phyloP scores from a whole-genome alignment of 2,113 vertebrate genomes.

The Forbesichthys papilliferus region DNA sequence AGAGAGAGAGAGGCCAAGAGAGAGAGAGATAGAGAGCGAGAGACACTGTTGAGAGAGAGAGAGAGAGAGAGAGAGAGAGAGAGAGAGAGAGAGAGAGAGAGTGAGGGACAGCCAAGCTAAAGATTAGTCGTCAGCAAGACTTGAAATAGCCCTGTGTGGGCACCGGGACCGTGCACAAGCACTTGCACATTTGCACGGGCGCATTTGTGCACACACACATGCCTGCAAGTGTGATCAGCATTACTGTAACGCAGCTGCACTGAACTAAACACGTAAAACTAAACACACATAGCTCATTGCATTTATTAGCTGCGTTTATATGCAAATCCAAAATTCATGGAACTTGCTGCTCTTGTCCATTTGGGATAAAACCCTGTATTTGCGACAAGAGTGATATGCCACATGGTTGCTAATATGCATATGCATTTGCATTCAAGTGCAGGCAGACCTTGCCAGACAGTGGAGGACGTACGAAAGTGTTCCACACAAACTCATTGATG shows the following conservation, averaged over 20 bases:
- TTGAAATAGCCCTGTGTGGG: constrained; percentile 39
- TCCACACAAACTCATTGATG: not conserved
- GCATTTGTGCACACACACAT: not conserved
- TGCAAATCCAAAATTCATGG: constrained; percentile 45
- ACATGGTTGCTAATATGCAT: constrained; percentile 30
- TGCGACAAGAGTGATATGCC: constrained; percentile 24
- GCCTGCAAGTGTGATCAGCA: constrained; percentile 8
- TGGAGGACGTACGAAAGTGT: not conserved
- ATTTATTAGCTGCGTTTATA: constrained; percentile 13
- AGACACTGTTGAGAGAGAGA: constrained; percentile 27
- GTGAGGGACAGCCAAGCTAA: constrained; percentile 65
- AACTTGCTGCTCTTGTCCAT: constrained; percentile 51
- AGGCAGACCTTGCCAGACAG: not conserved
- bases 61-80: constrained; percentile 39
- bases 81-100: constrained; percentile 43
- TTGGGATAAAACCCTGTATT: constrained; percentile 30
- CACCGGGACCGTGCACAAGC: not conserved
- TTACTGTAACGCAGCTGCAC: constrained; percentile 14
- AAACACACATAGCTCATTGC: not conserved
- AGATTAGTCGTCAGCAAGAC: constrained; percentile 63
- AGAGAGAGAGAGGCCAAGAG: constrained; percentile 25
- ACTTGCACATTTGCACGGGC: not conserved
- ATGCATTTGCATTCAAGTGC: constrained; percentile 20
- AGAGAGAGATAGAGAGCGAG: constrained; percentile 34
- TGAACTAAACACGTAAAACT: constrained; percentile 2